Percentiles rank a stretch among this genome's conserved stretches.
Conservation (phyloP, 1,140 invertebrate genomes). For the Panagrolaimus sp. region DNA sequence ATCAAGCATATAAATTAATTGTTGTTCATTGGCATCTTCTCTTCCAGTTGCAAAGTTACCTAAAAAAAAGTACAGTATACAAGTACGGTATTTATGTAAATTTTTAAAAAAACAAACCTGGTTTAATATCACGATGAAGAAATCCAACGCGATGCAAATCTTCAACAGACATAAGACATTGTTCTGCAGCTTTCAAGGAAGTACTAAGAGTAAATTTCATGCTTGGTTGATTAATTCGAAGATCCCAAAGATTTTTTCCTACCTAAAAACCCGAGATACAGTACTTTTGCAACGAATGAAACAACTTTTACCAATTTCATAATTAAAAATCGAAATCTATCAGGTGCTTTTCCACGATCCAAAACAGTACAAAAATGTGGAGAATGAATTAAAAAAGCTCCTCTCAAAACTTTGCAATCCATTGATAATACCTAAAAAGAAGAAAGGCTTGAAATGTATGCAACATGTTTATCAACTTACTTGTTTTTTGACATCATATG, state of each 20-base stretch:
- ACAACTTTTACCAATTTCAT: constrained; percentile 34
- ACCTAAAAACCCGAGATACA: constrained; percentile 1
- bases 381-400: constrained; percentile 13
- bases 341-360: constrained; percentile 37
- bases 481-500: constrained; percentile 25
- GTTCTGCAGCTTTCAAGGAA: constrained; percentile 27
- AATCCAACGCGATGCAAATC: constrained; percentile 33
- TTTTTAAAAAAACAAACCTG: constrained; percentile 27
- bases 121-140: constrained; percentile 30
- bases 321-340: constrained; percentile 23
- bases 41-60: constrained; percentile 1
- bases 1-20: constrained; percentile 22
- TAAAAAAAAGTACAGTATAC: too few species aligned
- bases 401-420: constrained; percentile 21
- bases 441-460: neutral
- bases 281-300: neutral
- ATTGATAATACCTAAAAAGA: constrained; percentile 22
- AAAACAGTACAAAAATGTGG: constrained; percentile 24
- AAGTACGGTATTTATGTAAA: constrained; percentile 14
- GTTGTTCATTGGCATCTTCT: constrained; percentile 11
- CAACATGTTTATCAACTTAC: neutral
- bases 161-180: constrained; percentile 38
- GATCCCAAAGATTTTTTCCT: constrained; percentile 35
- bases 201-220: constrained; percentile 30
- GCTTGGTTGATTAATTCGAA: constrained; percentile 22